Percentiles rank a stretch among this genome's conserved stretches.
phyloP scores from a whole-genome alignment of 2,888 invertebrate genomes.

The Limenitis arthemis region DNA sequence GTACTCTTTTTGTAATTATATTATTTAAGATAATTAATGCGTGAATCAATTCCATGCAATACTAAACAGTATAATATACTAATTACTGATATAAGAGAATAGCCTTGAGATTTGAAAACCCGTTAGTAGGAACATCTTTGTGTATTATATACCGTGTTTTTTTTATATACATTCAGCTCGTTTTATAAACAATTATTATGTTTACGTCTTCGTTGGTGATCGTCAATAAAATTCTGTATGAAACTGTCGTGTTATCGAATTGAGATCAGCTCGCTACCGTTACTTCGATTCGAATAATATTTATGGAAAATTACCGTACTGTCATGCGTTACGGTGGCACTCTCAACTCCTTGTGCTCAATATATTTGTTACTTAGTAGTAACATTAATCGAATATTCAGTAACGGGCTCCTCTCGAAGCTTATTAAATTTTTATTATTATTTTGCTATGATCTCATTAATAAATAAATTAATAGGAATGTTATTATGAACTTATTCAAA shows the following conservation, averaged over 20 bases:
- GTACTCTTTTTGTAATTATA: neutral
- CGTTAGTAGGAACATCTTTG: too few relatives aligned
- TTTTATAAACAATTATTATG: neutral
- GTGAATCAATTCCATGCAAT: too few relatives aligned
- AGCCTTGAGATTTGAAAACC: too few relatives aligned
- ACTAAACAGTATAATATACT: too few relatives aligned
- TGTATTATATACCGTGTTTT: too few relatives aligned
- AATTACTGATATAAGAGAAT: too few relatives aligned
- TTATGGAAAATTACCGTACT: conserved; percentile 10
- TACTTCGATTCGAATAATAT: conserved; percentile 16
- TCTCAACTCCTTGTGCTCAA: conserved; percentile 3
- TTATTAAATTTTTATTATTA: conserved; percentile 13
- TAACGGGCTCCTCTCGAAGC: conserved; percentile 13
- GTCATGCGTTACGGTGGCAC: conserved; percentile 10
- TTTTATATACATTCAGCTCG: neutral
- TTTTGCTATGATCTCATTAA: conserved; percentile 18
- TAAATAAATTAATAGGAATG: conserved; percentile 19
- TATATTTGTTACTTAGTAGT: neutral
- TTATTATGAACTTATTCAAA: neutral
- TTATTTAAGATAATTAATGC: neutral
- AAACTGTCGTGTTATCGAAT: conserved; percentile 15
- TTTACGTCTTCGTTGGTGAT: conserved; percentile 12
- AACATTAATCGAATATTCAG: neutral
- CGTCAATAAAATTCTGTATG: conserved; percentile 14
- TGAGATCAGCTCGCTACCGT: conserved; percentile 22